A percentile compares a stretch with the other conserved stretches of the same genome.
Evolutionary conservation across 1,140 invertebrate genomes (phyloP).

Genomic region (Yoshiicerus persimilis): DNA sequence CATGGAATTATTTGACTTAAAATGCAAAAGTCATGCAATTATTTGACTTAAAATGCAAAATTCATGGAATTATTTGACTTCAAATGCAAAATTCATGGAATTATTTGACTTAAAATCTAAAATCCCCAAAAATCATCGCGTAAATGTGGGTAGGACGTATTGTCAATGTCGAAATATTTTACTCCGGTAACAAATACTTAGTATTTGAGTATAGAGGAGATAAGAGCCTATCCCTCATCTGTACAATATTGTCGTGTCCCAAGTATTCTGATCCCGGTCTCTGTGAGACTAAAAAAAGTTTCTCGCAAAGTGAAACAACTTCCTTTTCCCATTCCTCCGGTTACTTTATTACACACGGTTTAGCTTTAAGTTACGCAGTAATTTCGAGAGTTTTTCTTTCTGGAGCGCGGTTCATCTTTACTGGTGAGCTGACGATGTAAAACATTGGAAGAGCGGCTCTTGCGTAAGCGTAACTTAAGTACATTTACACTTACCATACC

Average conservation of each 20-base stretch:
- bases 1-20: too few species aligned
- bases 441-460: too few species aligned
- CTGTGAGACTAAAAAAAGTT: neutral
- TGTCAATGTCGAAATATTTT: too few species aligned
- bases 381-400: neutral
- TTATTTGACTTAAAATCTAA: too few species aligned
- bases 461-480: neutral
- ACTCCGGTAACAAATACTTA: too few species aligned
- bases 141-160: too few species aligned
- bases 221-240: neutral
- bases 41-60: too few species aligned
- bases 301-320: conserved; percentile 1
- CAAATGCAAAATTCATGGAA: too few species aligned
- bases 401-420: neutral
- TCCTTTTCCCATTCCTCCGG: conserved; percentile 14
- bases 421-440: neutral
- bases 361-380: conserved; percentile 6
- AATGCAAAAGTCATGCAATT: too few species aligned
- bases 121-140: too few species aligned
- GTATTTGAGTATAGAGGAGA: neutral
- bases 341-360: conserved; percentile 17
- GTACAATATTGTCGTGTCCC: neutral
- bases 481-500: neutral
- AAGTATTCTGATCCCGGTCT: neutral
- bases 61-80: too few species aligned